Base-by-base conservation (phyloP, 2,113 vertebrate genomes). In the Phaethon lepturus region DNA sequence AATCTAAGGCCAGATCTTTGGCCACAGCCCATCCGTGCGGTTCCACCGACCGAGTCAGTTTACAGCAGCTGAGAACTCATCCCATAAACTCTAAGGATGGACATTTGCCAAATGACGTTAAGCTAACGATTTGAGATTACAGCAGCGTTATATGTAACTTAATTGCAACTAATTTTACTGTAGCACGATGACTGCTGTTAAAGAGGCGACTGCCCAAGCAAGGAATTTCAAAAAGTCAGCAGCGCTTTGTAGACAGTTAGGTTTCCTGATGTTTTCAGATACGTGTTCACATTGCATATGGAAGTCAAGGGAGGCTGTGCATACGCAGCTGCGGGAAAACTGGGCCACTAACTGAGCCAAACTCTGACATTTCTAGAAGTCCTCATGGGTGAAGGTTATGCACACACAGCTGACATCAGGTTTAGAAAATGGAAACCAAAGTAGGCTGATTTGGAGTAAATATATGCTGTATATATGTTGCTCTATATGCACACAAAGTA, bases 121-220 rank as follows among this genome's bases (percentile, higher is more conserved):
- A 85, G 68, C 60, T 69, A 78, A 75, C 0, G 1, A 78, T 74
- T 9, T 59, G 95, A 97, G 79, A 95, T 77, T 90, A 75, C 80
- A 96, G 91, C 44, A 93, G 95, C 15, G 3, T 71, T 66, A 38
- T 50, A 73, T 38, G 81, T 68, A 91, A 94, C 79, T 89, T 86
- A 82, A 77, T 68, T 56, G n/a, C 60, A 93, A 79, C 55, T 79
- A 85, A 95, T 92, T 96, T 96, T 86, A 88, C 56, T 81, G 79
- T 87, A 96, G 80, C 58, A 66, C 1, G 4, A 84, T 38, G 62
- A 93, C 26, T 93, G 45, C 66, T 79, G 45, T 38, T 50, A 58
- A 82, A 81, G 66, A 87, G 33, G 26, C 3, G 8, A 73, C 50
- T 38, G 50, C 62, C 25, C 42, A 76, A 78, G 62, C 26, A 75